phyloP scores from a whole-genome alignment of 2,888 invertebrate species.

The Chrysolina oricalcia region DNA sequence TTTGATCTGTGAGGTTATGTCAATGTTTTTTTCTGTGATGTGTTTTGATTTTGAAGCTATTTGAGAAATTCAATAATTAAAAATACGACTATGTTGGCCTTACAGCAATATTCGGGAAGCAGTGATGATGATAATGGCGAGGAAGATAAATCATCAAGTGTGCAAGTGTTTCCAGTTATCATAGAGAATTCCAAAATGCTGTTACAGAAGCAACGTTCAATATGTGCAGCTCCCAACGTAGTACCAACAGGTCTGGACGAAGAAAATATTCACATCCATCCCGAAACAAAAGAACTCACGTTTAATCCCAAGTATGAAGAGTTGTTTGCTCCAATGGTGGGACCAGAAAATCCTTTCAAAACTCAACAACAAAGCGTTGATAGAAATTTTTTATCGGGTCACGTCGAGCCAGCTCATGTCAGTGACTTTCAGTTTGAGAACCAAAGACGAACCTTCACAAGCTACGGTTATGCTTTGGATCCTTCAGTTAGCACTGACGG shows the following conservation, averaged over 20 bases:
- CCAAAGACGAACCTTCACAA: conserved; percentile 94
- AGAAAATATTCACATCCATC: conserved; percentile 82
- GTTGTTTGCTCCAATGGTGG: conserved; percentile 91
- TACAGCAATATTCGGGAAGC: conserved; percentile 84
- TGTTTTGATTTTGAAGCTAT: background rate
- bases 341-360: conserved; percentile 94
- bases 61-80: background rate
- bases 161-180: conserved; percentile 15
- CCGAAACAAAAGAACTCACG: conserved; percentile 85
- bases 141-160: conserved; percentile 48
- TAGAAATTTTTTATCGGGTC: conserved; percentile 95
- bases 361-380: conserved; percentile 90
- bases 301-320: conserved; percentile 97
- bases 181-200: conserved; percentile 71
- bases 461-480: conserved; percentile 96
- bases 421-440: conserved; percentile 98
- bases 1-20: too few relatives aligned
- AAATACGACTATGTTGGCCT: conserved; percentile 77
- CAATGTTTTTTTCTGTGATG: background rate
- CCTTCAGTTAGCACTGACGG: conserved; percentile 83
- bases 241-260: conserved; percentile 85
- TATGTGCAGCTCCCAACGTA: conserved; percentile 89
- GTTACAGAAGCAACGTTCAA: conserved; percentile 77
- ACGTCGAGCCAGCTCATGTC: conserved; percentile 94
- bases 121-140: conserved; percentile 77